Evolutionary conservation across 2,797 vertebrate genomes (phyloP).

Genomic region (Liparis tanakae): DNA sequence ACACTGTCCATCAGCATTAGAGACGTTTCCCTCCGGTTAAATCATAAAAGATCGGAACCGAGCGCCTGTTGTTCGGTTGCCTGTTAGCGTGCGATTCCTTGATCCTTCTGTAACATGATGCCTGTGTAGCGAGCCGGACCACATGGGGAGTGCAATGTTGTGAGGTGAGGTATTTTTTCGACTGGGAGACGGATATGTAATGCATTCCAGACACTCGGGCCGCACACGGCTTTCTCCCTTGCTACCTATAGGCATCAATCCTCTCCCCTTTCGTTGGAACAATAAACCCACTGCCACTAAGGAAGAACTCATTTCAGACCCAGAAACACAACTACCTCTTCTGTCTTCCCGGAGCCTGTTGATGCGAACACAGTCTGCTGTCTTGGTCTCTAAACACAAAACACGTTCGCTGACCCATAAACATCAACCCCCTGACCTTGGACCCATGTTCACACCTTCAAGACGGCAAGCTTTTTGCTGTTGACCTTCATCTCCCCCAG

Average conservation of each 20-base stretch:
- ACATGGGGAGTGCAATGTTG: constrained; percentile 79
- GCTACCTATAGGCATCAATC: constrained; percentile 85
- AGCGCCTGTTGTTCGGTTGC: constrained; percentile 47
- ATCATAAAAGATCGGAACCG: constrained; percentile 37
- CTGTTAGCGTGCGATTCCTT: constrained; percentile 76
- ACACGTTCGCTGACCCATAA: constrained; percentile 50
- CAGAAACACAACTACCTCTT: constrained; percentile 68
- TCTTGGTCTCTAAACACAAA: constrained; percentile 39
- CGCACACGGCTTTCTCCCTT: constrained; percentile 68
- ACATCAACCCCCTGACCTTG: constrained; percentile 45
- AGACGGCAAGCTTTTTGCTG: constrained; percentile 24
- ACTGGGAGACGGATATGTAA: constrained; percentile 79
- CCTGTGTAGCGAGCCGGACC: constrained; percentile 72
- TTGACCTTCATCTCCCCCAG: constrained; percentile 54
- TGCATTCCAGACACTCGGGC: constrained; percentile 81
- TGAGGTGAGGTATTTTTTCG: constrained; percentile 79
- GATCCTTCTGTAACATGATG: constrained; percentile 77
- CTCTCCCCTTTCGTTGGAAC: constrained; percentile 82
- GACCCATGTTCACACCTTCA: constrained; percentile 23
- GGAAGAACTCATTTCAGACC: constrained; percentile 71
- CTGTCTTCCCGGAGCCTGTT: constrained; percentile 57
- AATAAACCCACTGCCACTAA: constrained; percentile 80
- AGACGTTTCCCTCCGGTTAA: constrained; percentile 42
- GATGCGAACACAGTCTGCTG: constrained; percentile 30
- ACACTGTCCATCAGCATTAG: constrained; percentile 34